Evolutionary conservation across 2,888 invertebrate genomes (phyloP).

Genomic region (Drosophila affinis): DNA sequence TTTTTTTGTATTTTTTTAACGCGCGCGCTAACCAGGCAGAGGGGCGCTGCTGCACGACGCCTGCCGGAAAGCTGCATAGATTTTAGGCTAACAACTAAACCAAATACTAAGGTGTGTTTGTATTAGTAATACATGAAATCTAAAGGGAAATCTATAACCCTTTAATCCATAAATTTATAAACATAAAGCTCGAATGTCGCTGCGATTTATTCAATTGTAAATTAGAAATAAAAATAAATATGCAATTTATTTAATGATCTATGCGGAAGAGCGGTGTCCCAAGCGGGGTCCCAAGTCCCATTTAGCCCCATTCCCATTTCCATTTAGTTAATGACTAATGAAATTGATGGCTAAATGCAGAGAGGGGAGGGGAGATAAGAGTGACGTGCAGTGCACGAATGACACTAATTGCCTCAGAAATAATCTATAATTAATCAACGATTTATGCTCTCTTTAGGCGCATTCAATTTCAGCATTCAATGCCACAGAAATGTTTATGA

Average conservation of each 20-base stretch:
- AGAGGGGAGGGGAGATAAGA: not conserved
- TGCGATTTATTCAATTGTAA: constrained; percentile 36
- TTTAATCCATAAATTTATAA: not conserved
- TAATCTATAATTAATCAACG: constrained; percentile 39
- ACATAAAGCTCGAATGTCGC: constrained; percentile 13
- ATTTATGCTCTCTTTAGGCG: constrained; percentile 1
- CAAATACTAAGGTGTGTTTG: no score
- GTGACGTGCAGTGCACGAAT: constrained; percentile 1
- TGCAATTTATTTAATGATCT: constrained; percentile 49
- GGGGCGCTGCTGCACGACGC: no score
- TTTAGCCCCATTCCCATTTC: not conserved
- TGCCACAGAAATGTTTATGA: constrained; percentile 1
- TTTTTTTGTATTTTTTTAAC: no score
- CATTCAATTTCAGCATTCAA: not conserved
- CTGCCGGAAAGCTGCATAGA: no score
- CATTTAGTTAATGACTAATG: constrained; percentile 1
- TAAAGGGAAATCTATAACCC: no score
- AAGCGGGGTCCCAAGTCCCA: no score
- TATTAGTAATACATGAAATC: no score
- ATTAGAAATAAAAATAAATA: constrained; percentile 53
- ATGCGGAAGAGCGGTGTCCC: constrained; percentile 30
- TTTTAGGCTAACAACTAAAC: no score
- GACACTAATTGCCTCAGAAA: constrained; percentile 24
- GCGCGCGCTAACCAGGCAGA: no score
- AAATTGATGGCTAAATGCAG: constrained; percentile 2